Evolutionary conservation across 2,113 vertebrate species (phyloP).

Genomic region (Orthonyx spaldingii): DNA sequence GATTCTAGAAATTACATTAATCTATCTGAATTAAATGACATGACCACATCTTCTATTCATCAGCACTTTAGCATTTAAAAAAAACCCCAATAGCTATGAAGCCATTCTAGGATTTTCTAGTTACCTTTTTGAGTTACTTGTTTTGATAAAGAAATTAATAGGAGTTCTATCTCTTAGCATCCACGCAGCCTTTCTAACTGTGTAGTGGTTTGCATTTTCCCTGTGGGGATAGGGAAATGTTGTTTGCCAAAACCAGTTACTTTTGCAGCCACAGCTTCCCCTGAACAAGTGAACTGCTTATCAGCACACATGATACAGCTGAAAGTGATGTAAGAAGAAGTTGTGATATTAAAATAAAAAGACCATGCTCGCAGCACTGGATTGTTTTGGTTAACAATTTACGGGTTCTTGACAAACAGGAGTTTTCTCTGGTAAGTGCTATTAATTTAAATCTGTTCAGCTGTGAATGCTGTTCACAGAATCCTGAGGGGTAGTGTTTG

Average conservation of each 20-base stretch:
- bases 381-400: background rate
- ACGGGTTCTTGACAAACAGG: background rate
- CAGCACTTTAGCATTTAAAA: background rate
- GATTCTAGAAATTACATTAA: background rate
- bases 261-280: background rate
- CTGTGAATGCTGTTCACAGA: background rate
- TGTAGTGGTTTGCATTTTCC: background rate
- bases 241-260: constrained; percentile 15
- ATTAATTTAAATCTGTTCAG: background rate
- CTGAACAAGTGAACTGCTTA: background rate
- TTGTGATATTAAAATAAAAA: too few species aligned
- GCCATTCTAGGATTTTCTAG: background rate
- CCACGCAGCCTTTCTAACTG: background rate
- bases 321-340: too few species aligned
- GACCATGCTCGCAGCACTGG: background rate
- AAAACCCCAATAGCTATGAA: background rate
- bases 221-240: background rate
- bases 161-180: background rate
- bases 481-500: background rate
- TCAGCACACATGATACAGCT: background rate
- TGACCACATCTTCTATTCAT: background rate
- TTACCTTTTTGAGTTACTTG: background rate
- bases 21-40: background rate
- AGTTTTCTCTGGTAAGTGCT: background rate
- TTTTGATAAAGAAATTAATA: constrained; percentile 3